Percentiles rank a stretch among this genome's conserved stretches.
Conservation (phyloP, 1,140 invertebrate genomes). For the Lucilia cuprina region DNA sequence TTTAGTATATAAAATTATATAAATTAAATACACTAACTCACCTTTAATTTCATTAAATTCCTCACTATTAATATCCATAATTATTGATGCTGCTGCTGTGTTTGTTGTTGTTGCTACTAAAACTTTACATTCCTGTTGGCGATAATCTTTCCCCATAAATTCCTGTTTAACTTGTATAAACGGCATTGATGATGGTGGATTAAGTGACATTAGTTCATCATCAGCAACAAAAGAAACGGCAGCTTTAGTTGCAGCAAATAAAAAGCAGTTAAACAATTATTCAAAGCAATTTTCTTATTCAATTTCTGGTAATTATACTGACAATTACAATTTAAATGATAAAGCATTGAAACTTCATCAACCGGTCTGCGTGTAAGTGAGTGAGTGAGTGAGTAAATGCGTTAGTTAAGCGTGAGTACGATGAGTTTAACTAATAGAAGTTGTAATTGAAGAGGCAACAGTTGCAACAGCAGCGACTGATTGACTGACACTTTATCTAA, state of each 20-base stretch:
- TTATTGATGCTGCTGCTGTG: neutral
- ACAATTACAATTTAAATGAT: conserved; percentile 32
- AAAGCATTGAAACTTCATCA: conserved; percentile 13
- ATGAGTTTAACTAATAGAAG: too few species aligned
- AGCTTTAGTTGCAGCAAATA: too few species aligned
- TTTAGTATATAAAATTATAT: neutral
- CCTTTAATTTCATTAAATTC: neutral
- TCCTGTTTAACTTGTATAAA: neutral
- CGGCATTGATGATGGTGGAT: neutral
- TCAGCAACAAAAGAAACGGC: neutral
- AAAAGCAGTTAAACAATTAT: neutral
- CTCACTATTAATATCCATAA: neutral
- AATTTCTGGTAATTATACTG: conserved; percentile 33
- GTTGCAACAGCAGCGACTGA: neutral
- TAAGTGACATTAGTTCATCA: neutral
- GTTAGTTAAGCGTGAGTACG: too few species aligned
- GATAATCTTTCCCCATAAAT: neutral
- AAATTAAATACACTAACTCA: neutral
- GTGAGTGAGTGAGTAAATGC: neutral
- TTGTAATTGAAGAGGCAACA: neutral
- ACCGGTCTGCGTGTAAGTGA: neutral
- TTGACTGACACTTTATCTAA: neutral
- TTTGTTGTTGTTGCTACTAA: neutral
- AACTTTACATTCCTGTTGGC: neutral
- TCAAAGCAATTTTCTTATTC: conserved; percentile 22